phyloP scores from a whole-genome alignment of 2,888 invertebrate species.

The Epirrhoe alternata region DNA sequence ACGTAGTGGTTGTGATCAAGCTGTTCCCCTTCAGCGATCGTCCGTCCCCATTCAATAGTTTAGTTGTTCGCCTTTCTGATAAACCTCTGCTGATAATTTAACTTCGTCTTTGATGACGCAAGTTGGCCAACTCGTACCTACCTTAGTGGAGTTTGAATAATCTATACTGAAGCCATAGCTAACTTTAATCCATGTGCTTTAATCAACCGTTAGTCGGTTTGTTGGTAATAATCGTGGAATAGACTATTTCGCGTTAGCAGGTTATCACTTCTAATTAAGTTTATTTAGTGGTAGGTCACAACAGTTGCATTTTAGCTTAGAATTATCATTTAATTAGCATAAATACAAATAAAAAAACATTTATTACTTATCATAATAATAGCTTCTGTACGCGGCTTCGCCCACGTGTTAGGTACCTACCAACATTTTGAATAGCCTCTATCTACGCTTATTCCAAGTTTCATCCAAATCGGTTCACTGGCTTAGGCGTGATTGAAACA shows the following conservation, averaged over 20 bases:
- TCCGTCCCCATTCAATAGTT: slow-evolving; percentile 33
- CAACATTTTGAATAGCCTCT: no score
- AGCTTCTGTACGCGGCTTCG: no score
- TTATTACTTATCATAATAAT: no score
- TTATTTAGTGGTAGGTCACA: background rate
- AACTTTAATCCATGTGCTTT: slow-evolving; percentile 33
- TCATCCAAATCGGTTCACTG: no score
- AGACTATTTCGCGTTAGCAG: background rate
- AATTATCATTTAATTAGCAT: no score
- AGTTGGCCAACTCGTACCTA: slow-evolving; percentile 33
- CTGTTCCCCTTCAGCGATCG: background rate
- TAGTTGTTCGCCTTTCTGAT: slow-evolving; percentile 35
- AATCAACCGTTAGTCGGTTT: slow-evolving; percentile 21
- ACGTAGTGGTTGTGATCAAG: background rate
- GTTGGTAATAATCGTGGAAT: slow-evolving; percentile 11
- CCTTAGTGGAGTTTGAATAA: slow-evolving; percentile 33
- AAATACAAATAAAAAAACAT: no score
- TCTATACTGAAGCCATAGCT: slow-evolving; percentile 27
- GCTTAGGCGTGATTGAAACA: no score
- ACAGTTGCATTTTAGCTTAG: no score
- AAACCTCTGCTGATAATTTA: slow-evolving; percentile 37
- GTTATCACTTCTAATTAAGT: background rate
- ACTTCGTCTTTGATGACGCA: slow-evolving; percentile 35
- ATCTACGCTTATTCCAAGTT: no score
- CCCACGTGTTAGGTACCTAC: no score